A percentile compares a stretch with the other conserved stretches of the same genome.
These are phyloP conservation scores for Myiothlypis coronata DNA, from an alignment of 2,797 vertebrate species.

Conservation along the genomic window DNA sequence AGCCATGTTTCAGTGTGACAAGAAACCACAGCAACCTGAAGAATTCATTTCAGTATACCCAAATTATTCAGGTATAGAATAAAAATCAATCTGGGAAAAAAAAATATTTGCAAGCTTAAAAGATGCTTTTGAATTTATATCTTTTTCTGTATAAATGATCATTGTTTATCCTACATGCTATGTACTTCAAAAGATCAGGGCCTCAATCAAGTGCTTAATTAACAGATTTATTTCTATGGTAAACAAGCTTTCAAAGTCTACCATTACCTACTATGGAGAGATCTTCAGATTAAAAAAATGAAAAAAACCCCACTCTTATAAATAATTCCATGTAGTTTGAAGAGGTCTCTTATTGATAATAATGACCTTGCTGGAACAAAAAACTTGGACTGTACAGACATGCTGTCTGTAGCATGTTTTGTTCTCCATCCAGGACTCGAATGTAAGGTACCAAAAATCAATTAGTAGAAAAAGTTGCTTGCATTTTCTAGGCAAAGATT, in stretches of 20 bases:
- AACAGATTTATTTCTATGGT: neutral
- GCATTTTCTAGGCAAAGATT: neutral
- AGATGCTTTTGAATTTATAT: neutral
- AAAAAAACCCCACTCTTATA: accelerated
- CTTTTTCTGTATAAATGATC: neutral
- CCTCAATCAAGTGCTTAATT: neutral
- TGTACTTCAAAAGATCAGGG: neutral
- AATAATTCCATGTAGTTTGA: neutral
- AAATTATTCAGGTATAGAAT: neutral
- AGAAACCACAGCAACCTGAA: neutral
- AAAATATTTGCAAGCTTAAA: neutral
- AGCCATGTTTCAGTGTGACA: neutral
- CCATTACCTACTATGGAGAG: neutral
- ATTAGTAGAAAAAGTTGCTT: neutral
- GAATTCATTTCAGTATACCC: neutral
- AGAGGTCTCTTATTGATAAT: neutral
- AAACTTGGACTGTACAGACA: neutral
- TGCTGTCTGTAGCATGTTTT: neutral
- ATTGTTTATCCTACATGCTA: neutral
- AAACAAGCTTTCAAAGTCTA: neutral
- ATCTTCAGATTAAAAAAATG: neutral
- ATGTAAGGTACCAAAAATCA: neutral
- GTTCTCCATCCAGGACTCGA: neutral
- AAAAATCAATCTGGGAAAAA: neutral
- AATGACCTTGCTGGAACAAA: neutral